These are phyloP conservation scores for Leptobrachium leishanense DNA, from an alignment of 2,113 vertebrate genomes.

Conservation along the genomic window DNA sequence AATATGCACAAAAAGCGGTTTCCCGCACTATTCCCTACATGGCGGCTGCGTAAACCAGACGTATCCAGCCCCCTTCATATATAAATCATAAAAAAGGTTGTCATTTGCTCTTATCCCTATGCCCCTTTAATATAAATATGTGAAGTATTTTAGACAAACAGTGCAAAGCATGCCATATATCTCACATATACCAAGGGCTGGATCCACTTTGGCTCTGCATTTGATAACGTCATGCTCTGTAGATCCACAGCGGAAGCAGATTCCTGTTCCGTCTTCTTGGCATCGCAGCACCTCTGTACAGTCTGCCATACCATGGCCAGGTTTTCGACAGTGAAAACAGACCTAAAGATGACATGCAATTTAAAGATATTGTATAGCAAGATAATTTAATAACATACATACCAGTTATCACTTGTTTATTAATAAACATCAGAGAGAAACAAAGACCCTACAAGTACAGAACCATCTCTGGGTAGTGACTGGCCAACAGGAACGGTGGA, in stretches of 20 bases:
- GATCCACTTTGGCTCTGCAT: slow-evolving; percentile 87
- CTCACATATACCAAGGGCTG: slow-evolving; percentile 77
- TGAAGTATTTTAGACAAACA: no score
- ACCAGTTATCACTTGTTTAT: no score
- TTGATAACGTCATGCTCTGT: slow-evolving; percentile 89
- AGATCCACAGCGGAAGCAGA: slow-evolving; percentile 94
- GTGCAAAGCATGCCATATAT: background rate
- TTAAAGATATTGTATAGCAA: no score
- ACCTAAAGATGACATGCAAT: slow-evolving; percentile 65
- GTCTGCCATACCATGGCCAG: slow-evolving; percentile 89
- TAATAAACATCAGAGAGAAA: no score
- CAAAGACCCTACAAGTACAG: no score
- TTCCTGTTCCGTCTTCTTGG: slow-evolving; percentile 85
- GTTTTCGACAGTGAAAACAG: slow-evolving; percentile 92
- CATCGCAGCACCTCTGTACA: slow-evolving; percentile 84
- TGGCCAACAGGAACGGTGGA: background rate
- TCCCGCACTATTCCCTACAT: no score
- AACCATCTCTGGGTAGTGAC: background rate
- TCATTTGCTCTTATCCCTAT: no score
- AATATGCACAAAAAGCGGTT: no score
- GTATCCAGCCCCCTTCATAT: no score
- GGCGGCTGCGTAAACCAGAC: no score
- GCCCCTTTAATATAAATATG: no score
- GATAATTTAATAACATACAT: slow-evolving; percentile 15
- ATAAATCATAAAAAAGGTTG: no score